Evolutionary conservation across 2,113 vertebrate species (phyloP).

Genomic region (Candoia aspera): DNA sequence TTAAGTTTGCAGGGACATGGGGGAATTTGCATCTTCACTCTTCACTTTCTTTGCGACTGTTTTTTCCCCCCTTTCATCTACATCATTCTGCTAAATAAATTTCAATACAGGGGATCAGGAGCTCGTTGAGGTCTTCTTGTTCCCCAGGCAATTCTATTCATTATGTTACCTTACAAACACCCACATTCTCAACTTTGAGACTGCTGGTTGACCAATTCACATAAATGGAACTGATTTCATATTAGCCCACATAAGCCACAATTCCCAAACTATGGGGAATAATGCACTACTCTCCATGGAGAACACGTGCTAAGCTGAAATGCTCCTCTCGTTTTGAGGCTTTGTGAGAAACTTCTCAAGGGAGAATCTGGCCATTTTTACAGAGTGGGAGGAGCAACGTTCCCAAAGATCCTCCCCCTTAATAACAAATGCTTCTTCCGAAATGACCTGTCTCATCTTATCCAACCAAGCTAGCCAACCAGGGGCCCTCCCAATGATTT

Average conservation of each 20-base stretch:
- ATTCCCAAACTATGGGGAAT: not conserved
- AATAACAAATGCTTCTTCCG: not conserved
- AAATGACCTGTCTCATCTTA: not conserved
- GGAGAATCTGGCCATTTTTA: not conserved
- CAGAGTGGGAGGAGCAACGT: not conserved
- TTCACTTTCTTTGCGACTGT: slow-evolving; percentile 55
- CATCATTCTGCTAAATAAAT: slow-evolving; percentile 50
- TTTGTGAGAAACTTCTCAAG: not conserved
- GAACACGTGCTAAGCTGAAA: not conserved
- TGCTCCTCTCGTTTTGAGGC: not conserved
- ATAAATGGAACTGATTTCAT: slow-evolving; percentile 67
- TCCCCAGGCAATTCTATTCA: slow-evolving; percentile 23
- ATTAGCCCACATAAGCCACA: slow-evolving; percentile 47
- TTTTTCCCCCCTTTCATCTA: slow-evolving; percentile 27
- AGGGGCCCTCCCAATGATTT: too few species aligned
- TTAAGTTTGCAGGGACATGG: slow-evolving; percentile 51
- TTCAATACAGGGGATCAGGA: slow-evolving; percentile 42
- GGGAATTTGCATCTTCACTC: slow-evolving; percentile 62
- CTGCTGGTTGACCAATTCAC: slow-evolving; percentile 58
- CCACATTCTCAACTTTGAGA: slow-evolving; percentile 49
- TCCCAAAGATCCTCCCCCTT: not conserved
- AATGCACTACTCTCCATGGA: not conserved
- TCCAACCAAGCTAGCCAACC: too few species aligned
- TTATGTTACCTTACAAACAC: slow-evolving; percentile 53
- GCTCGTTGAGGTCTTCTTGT: slow-evolving; percentile 33